Conservation (phyloP, 2,888 invertebrate species). For the Allolobophora icterica region DNA sequence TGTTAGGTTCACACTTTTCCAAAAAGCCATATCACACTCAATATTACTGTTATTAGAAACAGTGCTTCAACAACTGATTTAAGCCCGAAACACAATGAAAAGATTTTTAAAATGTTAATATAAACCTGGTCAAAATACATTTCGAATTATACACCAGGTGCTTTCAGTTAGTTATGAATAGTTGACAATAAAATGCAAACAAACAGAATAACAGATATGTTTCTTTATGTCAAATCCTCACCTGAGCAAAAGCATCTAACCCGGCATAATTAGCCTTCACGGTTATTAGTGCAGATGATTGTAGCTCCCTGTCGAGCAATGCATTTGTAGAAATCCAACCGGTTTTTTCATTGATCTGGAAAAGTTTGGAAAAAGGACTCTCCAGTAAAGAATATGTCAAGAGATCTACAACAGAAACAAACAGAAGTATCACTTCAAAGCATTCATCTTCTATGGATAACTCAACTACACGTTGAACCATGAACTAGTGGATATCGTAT, state of each 20-base stretch:
- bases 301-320: neutral
- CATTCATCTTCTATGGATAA: neutral
- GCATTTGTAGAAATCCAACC: neutral
- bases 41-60: no score
- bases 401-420: neutral
- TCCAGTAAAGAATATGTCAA: neutral
- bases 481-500: no score
- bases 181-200: neutral
- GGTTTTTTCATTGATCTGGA: neutral
- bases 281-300: neutral
- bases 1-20: no score
- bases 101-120: no score
- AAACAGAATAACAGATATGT: neutral
- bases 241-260: neutral
- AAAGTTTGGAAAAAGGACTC: neutral
- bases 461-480: neutral
- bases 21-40: no score
- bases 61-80: no score
- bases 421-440: neutral
- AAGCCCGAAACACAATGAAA: no score
- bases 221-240: neutral
- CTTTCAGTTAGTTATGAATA: no score
- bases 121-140: no score
- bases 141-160: no score
- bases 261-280: neutral